A percentile compares a stretch with the other conserved stretches of the same genome.
These are phyloP conservation scores for Acheta domesticus DNA, from an alignment of 2,888 invertebrate species.

Conservation along the genomic window DNA sequence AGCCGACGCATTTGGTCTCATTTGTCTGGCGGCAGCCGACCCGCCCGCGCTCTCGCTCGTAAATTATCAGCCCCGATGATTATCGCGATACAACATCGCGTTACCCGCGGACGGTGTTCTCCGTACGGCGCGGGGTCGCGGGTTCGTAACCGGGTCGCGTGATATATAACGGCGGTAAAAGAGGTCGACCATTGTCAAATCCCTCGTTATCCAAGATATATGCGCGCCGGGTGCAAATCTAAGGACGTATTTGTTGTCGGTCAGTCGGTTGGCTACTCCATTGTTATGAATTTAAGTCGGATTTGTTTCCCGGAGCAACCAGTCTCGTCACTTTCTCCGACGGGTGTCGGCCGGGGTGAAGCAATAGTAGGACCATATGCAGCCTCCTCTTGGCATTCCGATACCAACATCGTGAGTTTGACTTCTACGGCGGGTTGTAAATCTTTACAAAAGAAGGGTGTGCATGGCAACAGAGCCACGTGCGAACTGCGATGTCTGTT, in stretches of 20 bases:
- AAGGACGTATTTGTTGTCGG: not conserved
- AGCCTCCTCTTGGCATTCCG: too few relatives aligned
- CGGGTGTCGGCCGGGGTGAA: too few relatives aligned
- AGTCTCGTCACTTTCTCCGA: too few relatives aligned
- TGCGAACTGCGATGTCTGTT: too few relatives aligned
- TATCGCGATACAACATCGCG: conserved; percentile 9
- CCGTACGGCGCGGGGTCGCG: not conserved
- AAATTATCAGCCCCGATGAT: not conserved
- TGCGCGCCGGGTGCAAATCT: not conserved
- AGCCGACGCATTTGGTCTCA: not conserved
- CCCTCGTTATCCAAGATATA: conserved; percentile 18
- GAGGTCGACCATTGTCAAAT: conserved; percentile 18
- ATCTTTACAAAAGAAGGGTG: too few relatives aligned
- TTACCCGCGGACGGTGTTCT: conserved; percentile 5
- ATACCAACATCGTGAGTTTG: too few relatives aligned
- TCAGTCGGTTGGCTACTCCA: not conserved
- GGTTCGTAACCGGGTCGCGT: conserved; percentile 18
- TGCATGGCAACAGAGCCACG: too few relatives aligned
- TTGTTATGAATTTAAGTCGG: not conserved
- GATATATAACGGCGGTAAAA: conserved; percentile 8
- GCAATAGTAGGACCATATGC: too few relatives aligned
- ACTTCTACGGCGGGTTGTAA: too few relatives aligned
- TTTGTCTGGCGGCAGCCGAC: not conserved
- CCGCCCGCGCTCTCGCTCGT: not conserved
- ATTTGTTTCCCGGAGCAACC: not conserved